phyloP scores from a whole-genome alignment of 2,113 vertebrate genomes.

The Microcebus jonahi region DNA sequence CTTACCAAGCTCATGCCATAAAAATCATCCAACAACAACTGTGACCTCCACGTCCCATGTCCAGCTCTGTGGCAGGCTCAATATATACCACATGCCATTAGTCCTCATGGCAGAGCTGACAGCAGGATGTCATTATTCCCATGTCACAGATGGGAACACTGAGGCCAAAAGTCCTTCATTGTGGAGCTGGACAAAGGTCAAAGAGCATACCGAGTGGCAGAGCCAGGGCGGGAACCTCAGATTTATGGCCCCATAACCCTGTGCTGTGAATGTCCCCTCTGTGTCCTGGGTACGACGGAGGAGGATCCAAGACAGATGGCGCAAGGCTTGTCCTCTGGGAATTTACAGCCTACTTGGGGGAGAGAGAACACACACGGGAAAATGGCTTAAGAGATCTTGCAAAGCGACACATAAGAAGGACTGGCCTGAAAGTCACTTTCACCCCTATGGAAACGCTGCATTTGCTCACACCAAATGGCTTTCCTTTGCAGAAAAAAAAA shows the following conservation, averaged over 20 bases:
- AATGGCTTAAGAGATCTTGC: background rate
- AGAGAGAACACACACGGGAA: background rate
- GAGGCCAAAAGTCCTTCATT: background rate
- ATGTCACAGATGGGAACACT: background rate
- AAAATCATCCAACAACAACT: background rate
- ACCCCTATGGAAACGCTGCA: background rate
- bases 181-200: too few relatives aligned
- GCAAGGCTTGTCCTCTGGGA: background rate
- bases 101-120: background rate
- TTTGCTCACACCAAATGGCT: background rate
- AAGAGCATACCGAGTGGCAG: background rate
- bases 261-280: background rate
- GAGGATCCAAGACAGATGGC: background rate
- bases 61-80: background rate
- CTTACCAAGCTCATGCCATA: background rate
- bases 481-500: background rate
- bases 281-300: background rate
- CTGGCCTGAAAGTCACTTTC: background rate
- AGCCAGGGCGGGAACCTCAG: background rate
- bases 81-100: too few relatives aligned
- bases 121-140: background rate
- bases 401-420: background rate
- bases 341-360: background rate
- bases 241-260: background rate
- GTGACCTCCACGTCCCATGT: background rate